Conservation (phyloP, 2,113 vertebrate species). For the Regulus satrapa region DNA sequence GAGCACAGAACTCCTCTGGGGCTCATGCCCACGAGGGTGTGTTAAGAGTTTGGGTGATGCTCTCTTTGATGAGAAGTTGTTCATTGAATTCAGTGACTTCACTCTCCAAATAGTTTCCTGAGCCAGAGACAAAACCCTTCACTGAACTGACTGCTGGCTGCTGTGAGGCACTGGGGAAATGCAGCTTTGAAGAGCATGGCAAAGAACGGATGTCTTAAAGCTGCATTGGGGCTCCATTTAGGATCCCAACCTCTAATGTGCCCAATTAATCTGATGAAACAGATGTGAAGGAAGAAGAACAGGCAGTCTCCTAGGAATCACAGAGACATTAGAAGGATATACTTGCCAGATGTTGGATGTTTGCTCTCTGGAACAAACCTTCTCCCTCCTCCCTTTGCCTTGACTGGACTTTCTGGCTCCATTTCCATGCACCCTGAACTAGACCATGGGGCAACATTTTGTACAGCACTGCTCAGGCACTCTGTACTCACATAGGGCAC, state of each 20-base stretch:
- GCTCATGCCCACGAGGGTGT: not conserved
- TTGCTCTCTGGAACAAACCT: not conserved
- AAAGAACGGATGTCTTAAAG: slow-evolving; percentile 1
- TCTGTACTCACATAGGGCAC: not conserved
- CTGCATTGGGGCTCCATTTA: not conserved
- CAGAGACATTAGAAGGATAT: not conserved
- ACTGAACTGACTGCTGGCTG: not conserved
- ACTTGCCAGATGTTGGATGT: slow-evolving; percentile 47
- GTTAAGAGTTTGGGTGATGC: not conserved
- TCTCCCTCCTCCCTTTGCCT: not conserved
- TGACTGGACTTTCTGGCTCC: not conserved
- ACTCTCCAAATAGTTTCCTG: not conserved
- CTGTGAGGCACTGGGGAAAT: not conserved
- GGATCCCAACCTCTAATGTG: not conserved
- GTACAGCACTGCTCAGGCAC: not conserved
- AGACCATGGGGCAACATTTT: not conserved
- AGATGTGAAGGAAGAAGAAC: slow-evolving; percentile 49
- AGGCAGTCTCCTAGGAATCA: slow-evolving; percentile 24
- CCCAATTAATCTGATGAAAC: slow-evolving; percentile 13
- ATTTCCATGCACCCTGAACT: slow-evolving; percentile 7
- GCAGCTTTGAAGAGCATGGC: not conserved
- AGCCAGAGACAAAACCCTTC: slow-evolving; percentile 8
- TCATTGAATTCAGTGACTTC: slow-evolving; percentile 7
- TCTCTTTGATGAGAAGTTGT: not conserved
- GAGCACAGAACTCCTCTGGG: not conserved